These are phyloP conservation scores for Danaus melanippus DNA, from an alignment of 1,140 invertebrate species.

Conservation along the genomic window DNA sequence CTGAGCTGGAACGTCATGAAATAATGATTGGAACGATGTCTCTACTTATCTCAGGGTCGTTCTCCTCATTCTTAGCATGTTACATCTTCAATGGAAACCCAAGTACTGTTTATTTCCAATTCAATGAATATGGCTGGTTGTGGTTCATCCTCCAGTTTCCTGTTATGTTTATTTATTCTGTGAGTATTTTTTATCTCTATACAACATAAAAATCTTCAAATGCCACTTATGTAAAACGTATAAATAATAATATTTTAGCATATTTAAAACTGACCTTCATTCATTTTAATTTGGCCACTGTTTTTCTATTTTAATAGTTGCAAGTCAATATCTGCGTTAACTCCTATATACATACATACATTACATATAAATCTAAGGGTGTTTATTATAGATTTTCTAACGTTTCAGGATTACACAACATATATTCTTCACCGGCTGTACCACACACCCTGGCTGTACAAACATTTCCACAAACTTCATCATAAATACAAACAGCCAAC, in stretches of 20 bases:
- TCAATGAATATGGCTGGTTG: constrained; percentile 75
- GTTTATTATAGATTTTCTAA: not conserved
- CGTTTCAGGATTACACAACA: constrained; percentile 76
- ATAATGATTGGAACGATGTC: constrained; percentile 77
- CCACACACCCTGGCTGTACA: constrained; percentile 80
- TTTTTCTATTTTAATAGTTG: no score
- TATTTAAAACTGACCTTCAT: not conserved
- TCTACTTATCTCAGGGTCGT: constrained; percentile 70
- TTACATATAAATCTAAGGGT: not conserved
- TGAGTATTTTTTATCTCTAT: constrained; percentile 38
- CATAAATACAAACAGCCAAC: constrained; percentile 84
- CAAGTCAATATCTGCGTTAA: no score
- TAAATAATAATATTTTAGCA: constrained; percentile 3
- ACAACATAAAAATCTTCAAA: not conserved
- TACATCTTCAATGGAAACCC: constrained; percentile 79
- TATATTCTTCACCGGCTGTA: constrained; percentile 80
- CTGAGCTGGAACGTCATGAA: constrained; percentile 79
- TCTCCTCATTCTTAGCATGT: constrained; percentile 75
- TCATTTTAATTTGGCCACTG: not conserved
- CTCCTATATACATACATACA: constrained; percentile 1
- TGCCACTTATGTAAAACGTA: not conserved
- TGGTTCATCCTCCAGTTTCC: constrained; percentile 79
- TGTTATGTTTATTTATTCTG: constrained; percentile 76
- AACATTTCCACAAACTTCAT: constrained; percentile 81
- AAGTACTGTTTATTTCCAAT: constrained; percentile 76